Evolutionary conservation across 2,888 invertebrate genomes (phyloP).

Genomic region (Campoletis raptor): DNA sequence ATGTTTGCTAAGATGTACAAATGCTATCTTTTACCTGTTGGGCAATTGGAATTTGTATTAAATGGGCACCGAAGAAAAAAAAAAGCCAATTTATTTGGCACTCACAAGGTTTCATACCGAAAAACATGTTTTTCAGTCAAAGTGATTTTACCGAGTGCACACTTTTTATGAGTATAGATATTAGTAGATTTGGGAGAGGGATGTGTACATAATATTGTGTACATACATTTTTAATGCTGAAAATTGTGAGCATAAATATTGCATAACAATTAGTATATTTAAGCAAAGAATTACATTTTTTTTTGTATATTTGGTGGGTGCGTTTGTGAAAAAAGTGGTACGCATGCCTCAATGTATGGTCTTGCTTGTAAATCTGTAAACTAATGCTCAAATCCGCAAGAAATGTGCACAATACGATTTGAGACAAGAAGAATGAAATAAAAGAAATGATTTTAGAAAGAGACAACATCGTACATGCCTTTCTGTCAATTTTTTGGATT

Average conservation of each 20-base stretch:
- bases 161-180: neutral
- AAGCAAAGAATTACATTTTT: neutral
- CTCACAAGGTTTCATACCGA: neutral
- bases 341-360: neutral
- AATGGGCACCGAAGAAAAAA: neutral
- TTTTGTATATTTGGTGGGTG: slow-evolving; percentile 3
- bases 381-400: neutral
- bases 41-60: neutral
- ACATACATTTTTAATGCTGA: slow-evolving; percentile 40
- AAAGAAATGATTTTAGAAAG: neutral
- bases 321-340: neutral
- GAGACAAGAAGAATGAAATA: neutral
- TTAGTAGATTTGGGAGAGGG: neutral
- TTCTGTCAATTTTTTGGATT: neutral
- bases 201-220: slow-evolving; percentile 36
- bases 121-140: neutral
- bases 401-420: slow-evolving; percentile 38
- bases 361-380: neutral
- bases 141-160: neutral
- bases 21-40: neutral
- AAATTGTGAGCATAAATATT: slow-evolving; percentile 11
- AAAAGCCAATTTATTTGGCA: neutral
- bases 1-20: neutral
- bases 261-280: slow-evolving; percentile 10
- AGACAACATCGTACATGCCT: slow-evolving; percentile 7